These are phyloP conservation scores for Etia nguti DNA, from an alignment of 2,113 vertebrate species.

Conservation along the genomic window DNA sequence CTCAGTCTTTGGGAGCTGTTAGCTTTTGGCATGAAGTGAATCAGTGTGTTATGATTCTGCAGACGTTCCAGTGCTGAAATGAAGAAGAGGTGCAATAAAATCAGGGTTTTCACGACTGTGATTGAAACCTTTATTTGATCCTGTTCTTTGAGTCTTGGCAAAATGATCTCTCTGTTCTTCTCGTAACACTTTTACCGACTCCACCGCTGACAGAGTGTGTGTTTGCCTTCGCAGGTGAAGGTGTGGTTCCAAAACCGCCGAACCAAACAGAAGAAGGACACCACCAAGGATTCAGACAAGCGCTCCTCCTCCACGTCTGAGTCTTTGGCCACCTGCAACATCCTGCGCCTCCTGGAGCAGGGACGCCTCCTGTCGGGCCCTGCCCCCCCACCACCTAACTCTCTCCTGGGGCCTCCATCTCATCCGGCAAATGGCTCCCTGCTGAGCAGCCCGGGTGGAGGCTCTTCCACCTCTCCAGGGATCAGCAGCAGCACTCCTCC, in stretches of 20 bases:
- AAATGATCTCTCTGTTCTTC: background rate
- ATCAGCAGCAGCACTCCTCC: constrained; percentile 64
- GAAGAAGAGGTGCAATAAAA: background rate
- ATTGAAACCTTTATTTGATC: background rate
- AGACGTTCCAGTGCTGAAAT: background rate
- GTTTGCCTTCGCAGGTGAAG: constrained; percentile 78
- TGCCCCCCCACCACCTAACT: constrained; percentile 69
- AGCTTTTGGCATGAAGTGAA: background rate
- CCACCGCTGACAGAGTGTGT: background rate
- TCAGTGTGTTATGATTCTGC: background rate
- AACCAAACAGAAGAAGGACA: constrained; percentile 98
- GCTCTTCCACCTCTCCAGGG: constrained; percentile 74
- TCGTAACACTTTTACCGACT: fast-evolving
- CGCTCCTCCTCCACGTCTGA: constrained; percentile 77
- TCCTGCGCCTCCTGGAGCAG: constrained; percentile 89
- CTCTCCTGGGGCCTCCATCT: constrained; percentile 68
- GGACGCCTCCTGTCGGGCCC: constrained; percentile 82
- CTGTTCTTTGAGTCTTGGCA: background rate
- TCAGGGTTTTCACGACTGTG: background rate
- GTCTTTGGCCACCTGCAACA: constrained; percentile 89
- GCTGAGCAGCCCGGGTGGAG: constrained; percentile 67
- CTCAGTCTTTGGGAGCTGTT: background rate
- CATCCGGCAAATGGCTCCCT: constrained; percentile 63
- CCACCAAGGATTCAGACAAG: constrained; percentile 89
- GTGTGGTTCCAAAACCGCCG: constrained; percentile 97